These are phyloP conservation scores for Trypoxylus dichotomus DNA, from an alignment of 1,140 invertebrate genomes.

Conservation along the genomic window DNA sequence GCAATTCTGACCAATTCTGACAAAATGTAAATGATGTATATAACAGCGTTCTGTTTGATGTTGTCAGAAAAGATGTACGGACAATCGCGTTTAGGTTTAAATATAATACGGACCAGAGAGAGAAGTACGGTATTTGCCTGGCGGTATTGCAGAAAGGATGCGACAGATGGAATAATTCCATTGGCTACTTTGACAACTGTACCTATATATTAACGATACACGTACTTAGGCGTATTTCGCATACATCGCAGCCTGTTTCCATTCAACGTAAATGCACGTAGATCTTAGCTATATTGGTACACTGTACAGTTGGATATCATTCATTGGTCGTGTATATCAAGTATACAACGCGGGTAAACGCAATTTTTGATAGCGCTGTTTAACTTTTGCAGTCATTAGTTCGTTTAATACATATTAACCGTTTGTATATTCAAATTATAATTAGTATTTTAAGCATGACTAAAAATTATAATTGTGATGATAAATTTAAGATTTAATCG, in stretches of 20 bases:
- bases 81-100: neutral
- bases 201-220: conserved; percentile 24
- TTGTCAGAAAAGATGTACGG: neutral
- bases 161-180: conserved; percentile 53
- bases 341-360: conserved; percentile 32
- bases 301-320: conserved; percentile 46
- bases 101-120: conserved; percentile 24
- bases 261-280: neutral
- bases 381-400: too few relatives aligned
- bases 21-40: conserved; percentile 29
- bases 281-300: neutral
- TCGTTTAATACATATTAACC: too few relatives aligned
- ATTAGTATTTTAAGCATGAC: too few relatives aligned
- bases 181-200: conserved; percentile 41
- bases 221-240: conserved; percentile 8
- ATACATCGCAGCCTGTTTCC: conserved; percentile 35
- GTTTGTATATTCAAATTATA: too few relatives aligned
- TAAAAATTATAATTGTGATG: too few relatives aligned
- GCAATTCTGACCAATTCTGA: conserved; percentile 20
- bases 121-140: conserved; percentile 28
- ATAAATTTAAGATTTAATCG: too few relatives aligned
- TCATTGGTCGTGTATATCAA: conserved; percentile 43
- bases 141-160: conserved; percentile 24
- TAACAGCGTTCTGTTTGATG: neutral
- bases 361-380: neutral